Base-by-base conservation (phyloP, 2,888 invertebrate species). In the Dynastes maya region DNA sequence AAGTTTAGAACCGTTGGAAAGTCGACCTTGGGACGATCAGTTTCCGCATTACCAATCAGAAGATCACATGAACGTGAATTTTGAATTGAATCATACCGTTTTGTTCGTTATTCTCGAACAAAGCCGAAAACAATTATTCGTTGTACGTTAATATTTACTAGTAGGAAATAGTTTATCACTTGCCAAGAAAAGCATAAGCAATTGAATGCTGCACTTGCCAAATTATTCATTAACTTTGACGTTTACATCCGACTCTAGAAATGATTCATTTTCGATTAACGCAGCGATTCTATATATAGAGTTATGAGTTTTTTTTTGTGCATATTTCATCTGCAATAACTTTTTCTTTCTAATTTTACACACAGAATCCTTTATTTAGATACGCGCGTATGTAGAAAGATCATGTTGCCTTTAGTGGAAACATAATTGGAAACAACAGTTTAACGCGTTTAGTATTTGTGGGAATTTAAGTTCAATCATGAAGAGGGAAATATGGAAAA, bases 201-300 rank as follows among this genome's bases (percentile, higher is more conserved):
- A 45, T 45, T 27, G 40, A 49, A 61, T 40, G 16, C 8, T 16
- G 13, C 13, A 45, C 27, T 45, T 61, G 72, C 61, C 72, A 74
- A 61, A 74, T 74, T 74, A 61, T 74, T 74, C 61, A 40, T 61
- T 74, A 45, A 61, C 45, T 63, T 74, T 16, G 61, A 74, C 72
- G 72, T 74, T 71, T 74, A 61, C 45, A 27, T 63, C 63, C 61
- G 61, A 61, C 40, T 74, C 61, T 74, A 8, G 45, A 61, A 74
- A 61, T 74, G 72, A 74, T 74, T 74, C 72, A 74, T 74, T 74
- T 74, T 61, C 61, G 37, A 61, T 74, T 74, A 61, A 74, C 72
- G 72, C 13, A 45, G 27, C 9, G 3, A 74, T 16, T 45, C 72
- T 74, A 61, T 63, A 74, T 61, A 63, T 61, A 74, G 40, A 9